Base-by-base conservation (phyloP, 2,888 invertebrate genomes). In the Ophion slaviceki region DNA sequence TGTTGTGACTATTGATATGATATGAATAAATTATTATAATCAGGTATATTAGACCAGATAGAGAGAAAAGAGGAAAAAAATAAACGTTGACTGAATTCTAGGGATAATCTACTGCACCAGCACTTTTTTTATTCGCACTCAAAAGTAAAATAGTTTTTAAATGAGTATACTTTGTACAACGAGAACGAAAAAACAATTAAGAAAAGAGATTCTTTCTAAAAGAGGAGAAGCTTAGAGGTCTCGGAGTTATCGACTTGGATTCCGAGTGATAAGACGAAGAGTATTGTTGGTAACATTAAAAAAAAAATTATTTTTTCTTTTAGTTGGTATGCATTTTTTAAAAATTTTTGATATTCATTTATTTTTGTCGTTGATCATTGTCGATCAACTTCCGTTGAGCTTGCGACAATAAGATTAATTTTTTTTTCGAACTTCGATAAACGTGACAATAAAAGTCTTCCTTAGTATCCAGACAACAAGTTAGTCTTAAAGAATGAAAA, bases 381-480 rank as follows among this genome's bases (percentile, higher is more conserved):
- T 85, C 67, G 10, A 7, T 72, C 24, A 36, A 71, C 32, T 66
- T 76, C 8, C 53, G 10, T 82, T 71, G 59, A 11, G 80, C 80
- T 84, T 84, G 36, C 40, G 24, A 32, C 78, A 74, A 61, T 64
- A 72, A 78, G 32, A 28, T 17, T 17, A 2, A 20, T 14, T 68
- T 40, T 62, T 79, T 86, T 78, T 80, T 28, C 62, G 67, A 86
- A 87, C 85, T 86, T 89, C 87, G 83, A 84, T 70, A 74, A 74
- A 70, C 72, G 45, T 80, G 87, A 89, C 88, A 87, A 88, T 89
- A 88, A 89, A 87, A 82, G 90, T 90, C 91, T 92, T 93, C 93
- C 93, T 93, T 93, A 93, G 93, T 91, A 91, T 93, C 93, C 93
- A 93, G 93, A 87, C 93, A 93, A 93, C 92, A 90, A 24, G 86